Evolutionary conservation across 2,888 invertebrate genomes (phyloP), one percentile per base, ranked within the genome.

Genomic region (Pediacus dermestoides): DNA sequence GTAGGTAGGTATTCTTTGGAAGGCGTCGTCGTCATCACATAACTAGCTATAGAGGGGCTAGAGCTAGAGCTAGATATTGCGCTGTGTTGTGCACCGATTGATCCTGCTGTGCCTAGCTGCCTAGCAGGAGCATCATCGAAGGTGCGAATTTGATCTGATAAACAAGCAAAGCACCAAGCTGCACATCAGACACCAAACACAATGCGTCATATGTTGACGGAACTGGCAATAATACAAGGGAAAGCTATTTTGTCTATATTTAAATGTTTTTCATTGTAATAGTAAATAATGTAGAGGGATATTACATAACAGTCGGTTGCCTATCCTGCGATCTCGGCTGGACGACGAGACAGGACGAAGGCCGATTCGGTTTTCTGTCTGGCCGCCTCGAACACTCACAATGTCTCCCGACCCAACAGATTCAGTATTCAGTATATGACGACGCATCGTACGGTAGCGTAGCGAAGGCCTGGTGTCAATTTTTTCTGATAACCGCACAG

Each of bases 381-480:
- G 61, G 66, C 57, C 53, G n/a, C 49, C 53, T 56, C 42, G 43
- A 47, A 46, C 23, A 23, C n/a, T n/a, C 49, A 49, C 44, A 44
- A 47, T 42, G 52, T 52, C 46, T 45, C 50, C 48, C 55, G 47
- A 46, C 55, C 53, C 53, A 52, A 51, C 57, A 46, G 56, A 55
- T 57, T 62, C 65, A 67, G 67, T 67, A 60, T 59, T 62, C 65
- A 67, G 67, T 67, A 61, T 58, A 61, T 63, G 63, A 60, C 64
- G 62, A 63, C 58, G 56, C 53, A 53, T 52, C 50, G 55, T 44
- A 38, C 38, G 44, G 49, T 41, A 35, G 35, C 43, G 51, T 50
- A 30, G 48, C 38, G 27, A 32, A 10, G 26, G 40, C 44, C 18
- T 16, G 30, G 34, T 22, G 27, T 22, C 27, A 34, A 35, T 38